phyloP scores from a whole-genome alignment of 2,888 invertebrate species.

The Ectemnius cavifrons region DNA sequence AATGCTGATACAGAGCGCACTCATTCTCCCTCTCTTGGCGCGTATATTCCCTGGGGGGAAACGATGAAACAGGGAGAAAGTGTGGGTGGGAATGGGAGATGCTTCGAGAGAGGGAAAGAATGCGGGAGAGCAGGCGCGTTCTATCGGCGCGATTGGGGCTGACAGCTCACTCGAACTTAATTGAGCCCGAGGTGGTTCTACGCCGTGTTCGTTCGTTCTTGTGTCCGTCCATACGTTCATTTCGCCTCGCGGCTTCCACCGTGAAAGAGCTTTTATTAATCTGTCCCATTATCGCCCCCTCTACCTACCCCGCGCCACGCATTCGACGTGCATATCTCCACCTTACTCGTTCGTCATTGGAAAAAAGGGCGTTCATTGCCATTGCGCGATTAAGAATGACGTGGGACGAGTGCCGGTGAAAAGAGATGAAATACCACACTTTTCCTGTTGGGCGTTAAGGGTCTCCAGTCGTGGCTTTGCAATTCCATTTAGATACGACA shows the following conservation, averaged over 20 bases:
- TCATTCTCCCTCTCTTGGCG: background rate
- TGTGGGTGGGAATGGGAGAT: background rate
- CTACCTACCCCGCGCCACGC: background rate
- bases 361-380: too few species aligned
- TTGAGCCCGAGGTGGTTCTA: conserved; percentile 19
- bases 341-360: too few species aligned
- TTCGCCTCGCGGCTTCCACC: conserved; percentile 15
- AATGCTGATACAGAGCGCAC: background rate
- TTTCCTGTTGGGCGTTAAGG: too few species aligned
- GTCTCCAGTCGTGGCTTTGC: too few species aligned
- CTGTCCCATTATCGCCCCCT: conserved; percentile 36
- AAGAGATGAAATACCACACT: background rate
- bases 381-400: conserved; percentile 7
- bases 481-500: background rate
- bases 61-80: conserved; percentile 2
- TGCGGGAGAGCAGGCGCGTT: conserved; percentile 30
- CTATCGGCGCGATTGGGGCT: conserved; percentile 28
- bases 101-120: background rate
- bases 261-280: conserved; percentile 41
- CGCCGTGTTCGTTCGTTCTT: background rate
- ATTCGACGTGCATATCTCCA: too few species aligned
- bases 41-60: background rate
- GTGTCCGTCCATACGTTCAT: background rate
- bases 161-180: conserved; percentile 31
- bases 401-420: background rate